Percentiles rank a stretch among this genome's conserved stretches.
Conservation (phyloP, 1,140 invertebrate genomes). For the Leptinotarsa defecta region DNA sequence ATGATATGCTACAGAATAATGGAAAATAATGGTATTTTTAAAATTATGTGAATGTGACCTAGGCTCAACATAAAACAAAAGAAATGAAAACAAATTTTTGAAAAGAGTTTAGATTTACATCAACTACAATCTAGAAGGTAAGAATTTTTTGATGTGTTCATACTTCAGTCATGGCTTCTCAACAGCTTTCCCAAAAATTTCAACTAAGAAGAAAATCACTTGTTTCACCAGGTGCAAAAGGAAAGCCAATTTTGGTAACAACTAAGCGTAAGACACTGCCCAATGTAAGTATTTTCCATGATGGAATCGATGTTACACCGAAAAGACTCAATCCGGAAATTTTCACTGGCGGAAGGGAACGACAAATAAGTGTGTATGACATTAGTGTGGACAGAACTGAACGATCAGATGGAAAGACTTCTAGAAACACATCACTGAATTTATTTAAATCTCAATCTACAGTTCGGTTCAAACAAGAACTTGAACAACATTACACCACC, state of each 20-base stretch:
- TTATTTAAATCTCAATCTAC: constrained; percentile 14
- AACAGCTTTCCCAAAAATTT: constrained; percentile 9
- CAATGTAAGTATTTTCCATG: background rate
- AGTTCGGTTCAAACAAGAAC: constrained; percentile 18
- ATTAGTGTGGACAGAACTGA: constrained; percentile 22
- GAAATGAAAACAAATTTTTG: background rate
- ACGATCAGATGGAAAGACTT: background rate
- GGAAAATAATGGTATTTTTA: too few species aligned
- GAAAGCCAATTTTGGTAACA: constrained; percentile 17
- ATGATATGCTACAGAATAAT: too few species aligned
- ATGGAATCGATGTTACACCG: constrained; percentile 49
- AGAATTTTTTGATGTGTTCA: background rate
- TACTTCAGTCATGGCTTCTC: background rate
- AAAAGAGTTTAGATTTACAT: background rate
- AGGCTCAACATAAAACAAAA: background rate
- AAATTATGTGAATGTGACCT: too few species aligned
- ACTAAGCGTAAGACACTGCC: background rate
- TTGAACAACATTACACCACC: background rate
- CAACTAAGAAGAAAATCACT: constrained; percentile 8
- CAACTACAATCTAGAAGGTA: background rate
- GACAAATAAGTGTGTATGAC: constrained; percentile 38
- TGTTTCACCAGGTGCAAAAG: background rate
- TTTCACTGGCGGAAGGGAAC: constrained; percentile 38
- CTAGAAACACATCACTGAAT: background rate
- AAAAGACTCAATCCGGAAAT: constrained; percentile 41